Conservation (phyloP, 1,140 invertebrate genomes). For the Trinorchestia longiramus region DNA sequence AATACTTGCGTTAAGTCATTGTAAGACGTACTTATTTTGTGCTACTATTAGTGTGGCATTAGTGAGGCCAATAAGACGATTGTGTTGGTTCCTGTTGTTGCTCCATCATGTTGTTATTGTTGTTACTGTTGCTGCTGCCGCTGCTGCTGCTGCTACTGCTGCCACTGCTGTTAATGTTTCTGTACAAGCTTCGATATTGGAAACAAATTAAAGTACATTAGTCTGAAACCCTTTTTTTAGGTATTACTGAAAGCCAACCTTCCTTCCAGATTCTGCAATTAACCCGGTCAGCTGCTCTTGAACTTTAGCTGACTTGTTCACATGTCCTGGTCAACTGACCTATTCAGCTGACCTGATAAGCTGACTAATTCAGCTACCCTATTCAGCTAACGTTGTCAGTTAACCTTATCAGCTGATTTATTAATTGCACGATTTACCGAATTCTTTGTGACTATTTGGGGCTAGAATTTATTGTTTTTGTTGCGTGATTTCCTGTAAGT, state of each 20-base stretch:
- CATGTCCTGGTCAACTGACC: neutral
- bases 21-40: slow-evolving; percentile 18
- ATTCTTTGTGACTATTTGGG: neutral
- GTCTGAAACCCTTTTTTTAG: neutral
- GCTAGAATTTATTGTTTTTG: neutral
- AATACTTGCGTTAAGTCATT: slow-evolving; percentile 13
- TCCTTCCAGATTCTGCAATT: neutral
- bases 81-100: slow-evolving; percentile 22
- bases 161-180: neutral
- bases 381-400: neutral
- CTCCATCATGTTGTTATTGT: slow-evolving; percentile 37
- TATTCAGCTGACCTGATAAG: neutral
- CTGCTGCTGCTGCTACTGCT: slow-evolving; percentile 26
- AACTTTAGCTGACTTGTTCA: neutral
- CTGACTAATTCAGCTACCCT: neutral
- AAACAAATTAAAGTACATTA: neutral
- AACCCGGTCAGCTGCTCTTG: neutral
- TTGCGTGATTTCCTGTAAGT: neutral
- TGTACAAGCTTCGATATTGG: neutral
- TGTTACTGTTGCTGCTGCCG: slow-evolving; percentile 45
- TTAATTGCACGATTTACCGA: neutral
- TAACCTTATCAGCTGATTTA: neutral
- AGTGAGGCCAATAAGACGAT: neutral
- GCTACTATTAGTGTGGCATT: neutral
- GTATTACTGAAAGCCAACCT: neutral